These are phyloP conservation scores for Thalpophila matura DNA, from an alignment of 2,888 invertebrate genomes.

Conservation along the genomic window DNA sequence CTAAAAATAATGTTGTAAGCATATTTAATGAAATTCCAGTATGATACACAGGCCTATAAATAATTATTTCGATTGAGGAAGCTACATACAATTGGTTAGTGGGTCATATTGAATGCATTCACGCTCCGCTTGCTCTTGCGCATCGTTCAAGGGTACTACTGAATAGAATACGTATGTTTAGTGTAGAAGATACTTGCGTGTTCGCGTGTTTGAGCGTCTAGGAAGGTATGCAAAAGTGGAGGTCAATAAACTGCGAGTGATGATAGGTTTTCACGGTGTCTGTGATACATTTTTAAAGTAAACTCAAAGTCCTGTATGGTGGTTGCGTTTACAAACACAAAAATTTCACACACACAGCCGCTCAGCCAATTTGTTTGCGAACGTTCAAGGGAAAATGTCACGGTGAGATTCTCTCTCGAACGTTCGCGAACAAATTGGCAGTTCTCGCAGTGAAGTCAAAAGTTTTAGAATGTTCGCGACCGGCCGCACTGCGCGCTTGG, in stretches of 20 bases:
- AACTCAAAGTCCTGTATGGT: too few species aligned
- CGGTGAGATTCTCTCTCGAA: too few species aligned
- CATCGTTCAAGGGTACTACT: constrained; percentile 45
- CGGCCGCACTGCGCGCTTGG: too few species aligned
- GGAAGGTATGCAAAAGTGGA: constrained; percentile 28
- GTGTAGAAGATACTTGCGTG: constrained; percentile 20
- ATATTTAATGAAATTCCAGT: background rate
- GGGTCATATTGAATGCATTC: constrained; percentile 35
- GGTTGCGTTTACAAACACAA: too few species aligned
- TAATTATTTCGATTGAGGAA: background rate
- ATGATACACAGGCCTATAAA: too few species aligned
- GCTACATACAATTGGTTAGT: constrained; percentile 30
- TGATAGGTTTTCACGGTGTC: background rate
- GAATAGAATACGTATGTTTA: background rate
- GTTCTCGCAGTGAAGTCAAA: too few species aligned
- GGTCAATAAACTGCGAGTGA: constrained; percentile 31
- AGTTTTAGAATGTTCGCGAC: too few species aligned
- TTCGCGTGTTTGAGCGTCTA: constrained; percentile 33
- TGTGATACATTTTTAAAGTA: too few species aligned
- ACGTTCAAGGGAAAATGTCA: too few species aligned
- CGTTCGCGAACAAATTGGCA: too few species aligned
- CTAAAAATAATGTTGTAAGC: background rate
- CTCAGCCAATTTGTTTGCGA: too few species aligned
- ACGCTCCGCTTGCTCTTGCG: constrained; percentile 38
- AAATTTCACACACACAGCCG: too few species aligned